Evolutionary conservation across 2,113 vertebrate species (phyloP).

Genomic region (Lepus timidus): DNA sequence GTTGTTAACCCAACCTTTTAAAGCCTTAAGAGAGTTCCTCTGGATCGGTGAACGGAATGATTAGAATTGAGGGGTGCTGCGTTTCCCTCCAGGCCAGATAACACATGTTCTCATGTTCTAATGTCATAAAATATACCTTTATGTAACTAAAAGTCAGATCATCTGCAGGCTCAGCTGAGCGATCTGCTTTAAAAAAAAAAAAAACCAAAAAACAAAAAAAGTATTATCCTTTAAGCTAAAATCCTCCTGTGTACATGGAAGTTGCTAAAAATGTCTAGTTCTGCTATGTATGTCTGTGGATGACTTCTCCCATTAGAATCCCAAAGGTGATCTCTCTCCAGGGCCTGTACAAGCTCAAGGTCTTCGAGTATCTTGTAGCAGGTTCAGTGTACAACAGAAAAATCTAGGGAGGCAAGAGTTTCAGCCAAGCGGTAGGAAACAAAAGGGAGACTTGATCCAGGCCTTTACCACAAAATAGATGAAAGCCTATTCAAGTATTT

Average conservation of each 20-base stretch:
- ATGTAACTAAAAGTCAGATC: constrained; percentile 57
- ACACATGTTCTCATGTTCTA: constrained; percentile 55
- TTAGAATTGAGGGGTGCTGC: constrained; percentile 71
- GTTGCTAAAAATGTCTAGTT: constrained; percentile 32
- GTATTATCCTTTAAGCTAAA: constrained; percentile 51
- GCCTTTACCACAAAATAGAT: background rate
- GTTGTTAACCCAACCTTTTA: constrained; percentile 83
- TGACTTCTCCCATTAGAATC: background rate
- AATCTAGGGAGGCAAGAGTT: background rate
- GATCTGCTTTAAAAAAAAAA: background rate
- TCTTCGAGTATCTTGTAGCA: background rate
- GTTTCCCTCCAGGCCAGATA: constrained; percentile 50
- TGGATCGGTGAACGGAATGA: constrained; percentile 69
- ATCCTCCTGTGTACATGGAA: background rate
- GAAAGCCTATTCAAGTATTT: background rate
- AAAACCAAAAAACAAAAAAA: background rate
- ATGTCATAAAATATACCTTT: constrained; percentile 61
- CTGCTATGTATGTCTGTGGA: background rate
- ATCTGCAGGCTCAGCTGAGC: constrained; percentile 16
- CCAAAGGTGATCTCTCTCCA: background rate
- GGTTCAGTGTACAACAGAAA: background rate
- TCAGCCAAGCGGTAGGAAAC: background rate
- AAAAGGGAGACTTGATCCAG: background rate
- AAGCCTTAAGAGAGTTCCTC: constrained; percentile 80
- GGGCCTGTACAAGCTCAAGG: background rate